Conservation (phyloP, 2,888 invertebrate species). For the Acronicta aceris region DNA sequence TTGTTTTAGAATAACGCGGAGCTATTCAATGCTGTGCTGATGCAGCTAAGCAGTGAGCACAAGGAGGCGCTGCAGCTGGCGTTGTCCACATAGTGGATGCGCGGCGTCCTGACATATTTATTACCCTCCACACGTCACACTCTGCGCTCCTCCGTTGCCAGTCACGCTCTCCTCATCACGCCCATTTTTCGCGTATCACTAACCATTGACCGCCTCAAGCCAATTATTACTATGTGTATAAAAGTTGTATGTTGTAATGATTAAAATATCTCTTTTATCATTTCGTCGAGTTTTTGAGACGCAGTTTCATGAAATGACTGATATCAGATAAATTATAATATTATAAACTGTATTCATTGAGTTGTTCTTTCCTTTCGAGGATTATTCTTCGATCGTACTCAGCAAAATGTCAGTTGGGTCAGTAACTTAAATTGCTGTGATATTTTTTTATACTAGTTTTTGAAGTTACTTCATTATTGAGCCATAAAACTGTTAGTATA, state of each 20-base stretch:
- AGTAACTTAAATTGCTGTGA: conserved; percentile 86
- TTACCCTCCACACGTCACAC: conserved; percentile 43
- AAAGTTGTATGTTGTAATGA: conserved; percentile 50
- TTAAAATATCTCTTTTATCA: conserved; percentile 50
- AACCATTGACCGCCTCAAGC: conserved; percentile 61
- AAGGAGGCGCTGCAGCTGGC: conserved; percentile 95
- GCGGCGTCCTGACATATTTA: conserved; percentile 39
- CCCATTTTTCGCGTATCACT: conserved; percentile 49
- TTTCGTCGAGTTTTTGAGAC: conserved; percentile 56
- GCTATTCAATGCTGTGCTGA: conserved; percentile 94
- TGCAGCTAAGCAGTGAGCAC: conserved; percentile 93
- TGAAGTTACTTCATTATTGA: conserved; percentile 73
- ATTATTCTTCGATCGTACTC: conserved; percentile 63
- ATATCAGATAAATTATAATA: conserved; percentile 65
- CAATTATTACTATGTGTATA: conserved; percentile 57
- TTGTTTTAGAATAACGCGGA: conserved; percentile 92
- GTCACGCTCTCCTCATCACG: conserved; percentile 61
- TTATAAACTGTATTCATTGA: conserved; percentile 62
- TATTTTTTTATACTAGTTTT: conserved; percentile 85
- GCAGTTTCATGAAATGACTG: conserved; percentile 59
- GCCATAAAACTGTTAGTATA: conserved; percentile 69
- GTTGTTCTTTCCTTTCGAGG: conserved; percentile 59
- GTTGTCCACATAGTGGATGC: conserved; percentile 82
- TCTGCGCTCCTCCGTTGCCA: conserved; percentile 62
- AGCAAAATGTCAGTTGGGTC: conserved; percentile 74